Evolutionary conservation across 2,797 vertebrate genomes (phyloP).

Genomic region (Leuciscus waleckii): DNA sequence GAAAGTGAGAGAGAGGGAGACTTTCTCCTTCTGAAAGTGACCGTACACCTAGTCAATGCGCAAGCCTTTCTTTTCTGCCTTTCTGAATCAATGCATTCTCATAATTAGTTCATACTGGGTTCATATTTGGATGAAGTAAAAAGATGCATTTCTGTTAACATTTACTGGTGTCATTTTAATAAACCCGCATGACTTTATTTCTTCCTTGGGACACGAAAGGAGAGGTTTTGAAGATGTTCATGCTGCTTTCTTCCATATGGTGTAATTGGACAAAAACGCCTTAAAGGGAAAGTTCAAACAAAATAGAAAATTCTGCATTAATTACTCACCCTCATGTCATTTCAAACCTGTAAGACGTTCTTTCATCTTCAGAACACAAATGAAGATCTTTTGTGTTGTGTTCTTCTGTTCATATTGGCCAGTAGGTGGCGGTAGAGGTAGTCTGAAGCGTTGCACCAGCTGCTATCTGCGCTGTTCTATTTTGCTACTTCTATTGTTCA

Average conservation of each 20-base stretch:
- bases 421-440: no score
- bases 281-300: neutral
- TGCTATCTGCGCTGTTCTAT: no score
- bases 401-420: no score
- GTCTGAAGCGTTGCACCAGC: no score
- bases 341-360: neutral
- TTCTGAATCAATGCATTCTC: neutral
- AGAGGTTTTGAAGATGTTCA: neutral
- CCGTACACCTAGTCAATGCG: slow-evolving; percentile 58
- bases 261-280: neutral
- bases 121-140: neutral
- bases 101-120: neutral
- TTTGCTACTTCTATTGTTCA: no score
- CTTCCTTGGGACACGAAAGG: neutral
- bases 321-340: neutral
- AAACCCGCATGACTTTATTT: neutral
- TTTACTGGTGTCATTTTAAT: neutral
- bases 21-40: slow-evolving; percentile 46
- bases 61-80: slow-evolving; percentile 27
- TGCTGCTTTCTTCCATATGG: neutral
- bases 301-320: neutral
- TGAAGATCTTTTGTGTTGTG: neutral
- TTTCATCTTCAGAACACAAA: neutral
- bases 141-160: neutral
- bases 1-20: slow-evolving; percentile 1